Evolutionary conservation across 1,140 invertebrate genomes (phyloP).

Genomic region (Drosophila subobscura): DNA sequence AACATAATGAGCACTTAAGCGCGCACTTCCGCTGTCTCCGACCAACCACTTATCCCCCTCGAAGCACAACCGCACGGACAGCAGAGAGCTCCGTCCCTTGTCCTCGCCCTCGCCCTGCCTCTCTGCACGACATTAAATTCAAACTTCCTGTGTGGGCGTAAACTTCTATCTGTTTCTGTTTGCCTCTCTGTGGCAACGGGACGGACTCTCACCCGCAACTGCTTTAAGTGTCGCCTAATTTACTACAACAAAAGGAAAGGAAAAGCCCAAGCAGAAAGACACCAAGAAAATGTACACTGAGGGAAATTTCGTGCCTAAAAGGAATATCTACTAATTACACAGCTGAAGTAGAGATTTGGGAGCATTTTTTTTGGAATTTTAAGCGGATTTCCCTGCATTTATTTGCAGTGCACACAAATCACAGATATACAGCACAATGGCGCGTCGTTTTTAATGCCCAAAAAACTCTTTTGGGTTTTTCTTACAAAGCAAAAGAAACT

Average conservation of each 20-base stretch:
- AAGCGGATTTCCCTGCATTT: no score
- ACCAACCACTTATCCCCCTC: conserved; percentile 2
- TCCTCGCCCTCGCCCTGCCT: neutral
- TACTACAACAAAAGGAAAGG: conserved; percentile 51
- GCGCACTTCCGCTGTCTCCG: conserved; percentile 54
- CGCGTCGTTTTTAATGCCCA: no score
- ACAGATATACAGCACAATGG: no score
- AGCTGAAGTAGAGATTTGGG: neutral
- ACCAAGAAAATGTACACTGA: no score
- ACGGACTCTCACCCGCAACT: conserved; percentile 33
- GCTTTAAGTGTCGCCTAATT: conserved; percentile 68
- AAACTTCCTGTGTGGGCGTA: conserved; percentile 48
- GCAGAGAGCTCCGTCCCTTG: neutral
- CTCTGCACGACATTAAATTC: conserved; percentile 52
- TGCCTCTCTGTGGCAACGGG: no score
- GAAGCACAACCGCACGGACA: neutral
- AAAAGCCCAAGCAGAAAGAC: neutral
- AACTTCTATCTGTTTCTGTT: conserved; percentile 28
- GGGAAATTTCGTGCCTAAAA: neutral
- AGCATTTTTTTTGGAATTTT: no score
- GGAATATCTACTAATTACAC: neutral
- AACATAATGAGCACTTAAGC: conserved; percentile 72
- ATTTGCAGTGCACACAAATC: no score
- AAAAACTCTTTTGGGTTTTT: no score
- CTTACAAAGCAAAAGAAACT: neutral